These are phyloP conservation scores for Gnathonemus longibarbis DNA, from an alignment of 2,113 vertebrate genomes.

Conservation along the genomic window DNA sequence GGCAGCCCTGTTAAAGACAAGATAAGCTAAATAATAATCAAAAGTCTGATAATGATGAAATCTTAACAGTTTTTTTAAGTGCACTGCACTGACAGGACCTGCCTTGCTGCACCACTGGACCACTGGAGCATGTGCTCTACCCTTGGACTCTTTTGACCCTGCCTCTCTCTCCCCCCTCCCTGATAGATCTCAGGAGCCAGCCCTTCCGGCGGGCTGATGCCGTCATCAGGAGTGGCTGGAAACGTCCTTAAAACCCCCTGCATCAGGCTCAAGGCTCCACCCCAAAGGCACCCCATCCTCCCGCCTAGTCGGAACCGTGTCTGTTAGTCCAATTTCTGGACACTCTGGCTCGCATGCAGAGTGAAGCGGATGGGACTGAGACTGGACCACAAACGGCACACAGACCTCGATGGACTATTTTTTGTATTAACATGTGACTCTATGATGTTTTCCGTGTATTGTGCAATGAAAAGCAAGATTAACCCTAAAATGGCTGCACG, in stretches of 20 bases:
- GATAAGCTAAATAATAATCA: neutral
- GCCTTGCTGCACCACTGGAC: neutral
- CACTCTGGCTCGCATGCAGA: neutral
- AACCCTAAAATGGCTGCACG: neutral
- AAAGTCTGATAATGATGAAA: neutral
- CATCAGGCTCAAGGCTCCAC: conserved; percentile 33
- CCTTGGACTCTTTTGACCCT: neutral
- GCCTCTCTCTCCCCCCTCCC: conserved; percentile 45
- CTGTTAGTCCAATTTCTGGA: neutral
- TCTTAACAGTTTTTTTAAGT: neutral
- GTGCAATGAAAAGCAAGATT: neutral
- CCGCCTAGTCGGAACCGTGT: neutral
- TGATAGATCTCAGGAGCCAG: conserved; percentile 74
- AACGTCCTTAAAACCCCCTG: conserved; percentile 59
- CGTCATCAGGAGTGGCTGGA: conserved; percentile 69
- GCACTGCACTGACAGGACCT: neutral
- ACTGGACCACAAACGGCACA: neutral
- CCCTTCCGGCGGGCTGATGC: conserved; percentile 72
- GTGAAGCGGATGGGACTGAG: neutral
- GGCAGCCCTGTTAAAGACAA: neutral
- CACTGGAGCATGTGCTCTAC: neutral
- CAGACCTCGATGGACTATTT: neutral
- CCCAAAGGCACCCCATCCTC: neutral
- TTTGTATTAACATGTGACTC: neutral
- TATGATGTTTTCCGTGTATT: neutral